Evolutionary conservation across 2,113 vertebrate genomes (phyloP), one percentile per base, ranked within the genome.

Genomic region (Benitochromis conjunctus): DNA sequence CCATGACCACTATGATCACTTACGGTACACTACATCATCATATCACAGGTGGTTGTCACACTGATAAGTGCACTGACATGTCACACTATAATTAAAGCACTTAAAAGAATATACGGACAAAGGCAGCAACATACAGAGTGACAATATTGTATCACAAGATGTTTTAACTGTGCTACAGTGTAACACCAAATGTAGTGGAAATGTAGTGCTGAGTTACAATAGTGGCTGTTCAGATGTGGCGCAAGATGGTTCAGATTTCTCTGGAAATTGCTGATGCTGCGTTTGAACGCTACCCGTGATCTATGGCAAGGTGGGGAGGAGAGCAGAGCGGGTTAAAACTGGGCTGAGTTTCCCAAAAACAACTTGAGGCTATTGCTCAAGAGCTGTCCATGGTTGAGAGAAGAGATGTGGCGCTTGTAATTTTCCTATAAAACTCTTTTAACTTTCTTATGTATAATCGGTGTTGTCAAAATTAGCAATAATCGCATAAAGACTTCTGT

Each of bases 201-300:
- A 95, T 93, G 91, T 90, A 43, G 89, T 84, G 86, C 85, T 5
- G 81, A 90, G 90, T 91, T 81, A 71, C 81, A 84, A 84, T 87
- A 87, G 91, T 78, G 92, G 92, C 93, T 91, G 92, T 92, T 95
- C 92, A 92, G 94, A 92, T 90, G 89, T 89, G 92, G 92, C 74
- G 85, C 87, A 85, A 85, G 74, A 88, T 38, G 56, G 69, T 34
- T 76, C 19, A 48, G 86, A 53, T 69, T 90, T 82, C 84, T 77
- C 53, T 80, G 84, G 84, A 81, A 83, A 85, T 80, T n/a, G 71
- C 87, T 88, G 91, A 87, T 83, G 83, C 81, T 66, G 89, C 80
- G 18, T 43, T 66, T 84, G 71, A 31, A n/a, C 6, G 18, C 43
- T 76, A 56, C 60, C 46, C 56, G 31, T 31, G 46, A 85, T 84